phyloP scores from a whole-genome alignment of 2,797 vertebrate species.

The Dermochelys coriacea region DNA sequence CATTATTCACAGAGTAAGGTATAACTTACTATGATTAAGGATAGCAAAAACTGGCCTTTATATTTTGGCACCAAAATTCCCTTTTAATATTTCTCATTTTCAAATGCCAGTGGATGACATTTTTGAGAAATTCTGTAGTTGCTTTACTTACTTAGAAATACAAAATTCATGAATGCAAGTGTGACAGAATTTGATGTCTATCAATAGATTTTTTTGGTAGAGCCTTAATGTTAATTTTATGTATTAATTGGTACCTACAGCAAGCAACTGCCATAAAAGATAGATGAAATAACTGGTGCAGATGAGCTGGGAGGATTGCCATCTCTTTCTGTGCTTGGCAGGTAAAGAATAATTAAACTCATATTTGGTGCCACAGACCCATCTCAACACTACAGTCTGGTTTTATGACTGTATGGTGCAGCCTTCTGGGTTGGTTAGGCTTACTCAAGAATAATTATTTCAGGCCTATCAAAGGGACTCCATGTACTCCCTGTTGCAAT shows the following conservation, averaged over 20 bases:
- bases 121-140: not conserved
- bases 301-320: not conserved
- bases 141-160: not conserved
- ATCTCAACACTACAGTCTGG: not conserved
- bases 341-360: not conserved
- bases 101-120: not conserved
- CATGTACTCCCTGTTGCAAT: not conserved
- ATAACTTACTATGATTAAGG: not conserved
- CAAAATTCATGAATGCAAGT: not conserved
- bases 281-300: not conserved
- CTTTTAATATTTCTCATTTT: not conserved
- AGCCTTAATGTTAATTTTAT: not conserved
- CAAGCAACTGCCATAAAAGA: not conserved
- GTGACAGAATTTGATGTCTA: not conserved
- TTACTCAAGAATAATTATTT: not conserved
- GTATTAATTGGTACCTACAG: not conserved
- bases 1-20: not conserved
- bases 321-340: not conserved
- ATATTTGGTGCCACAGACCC: accelerated
- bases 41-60: not conserved
- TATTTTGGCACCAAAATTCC: not conserved
- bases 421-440: not conserved
- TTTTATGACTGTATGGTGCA: not conserved
- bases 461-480: accelerated
- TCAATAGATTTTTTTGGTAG: not conserved